A percentile compares a stretch with the other conserved stretches of the same genome.
Evolutionary conservation across 2,888 invertebrate genomes (phyloP).

Genomic region (Dicycla oo): DNA sequence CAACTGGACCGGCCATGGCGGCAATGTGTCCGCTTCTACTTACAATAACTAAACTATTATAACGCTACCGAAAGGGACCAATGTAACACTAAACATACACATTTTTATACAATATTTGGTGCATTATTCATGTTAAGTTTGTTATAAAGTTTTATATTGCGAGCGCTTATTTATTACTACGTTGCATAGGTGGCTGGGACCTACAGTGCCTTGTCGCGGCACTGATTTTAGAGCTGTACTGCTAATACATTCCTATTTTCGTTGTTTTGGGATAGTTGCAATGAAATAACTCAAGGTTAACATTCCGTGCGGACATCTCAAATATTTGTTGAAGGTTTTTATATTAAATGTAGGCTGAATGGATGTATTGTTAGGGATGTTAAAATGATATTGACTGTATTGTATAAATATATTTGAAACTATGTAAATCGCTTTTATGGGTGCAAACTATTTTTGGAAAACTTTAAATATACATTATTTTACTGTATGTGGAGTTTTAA

Average conservation of each 20-base stretch:
- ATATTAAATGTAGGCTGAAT: constrained; percentile 8
- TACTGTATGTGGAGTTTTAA: constrained; percentile 32
- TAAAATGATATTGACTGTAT: constrained; percentile 22
- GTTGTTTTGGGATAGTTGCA: constrained; percentile 28
- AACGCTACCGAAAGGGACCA: constrained; percentile 43
- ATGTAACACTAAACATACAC: constrained; percentile 6
- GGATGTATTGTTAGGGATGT: constrained; percentile 15
- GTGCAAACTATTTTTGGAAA: constrained; percentile 53
- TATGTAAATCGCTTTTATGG: constrained; percentile 48
- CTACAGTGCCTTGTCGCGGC: neutral
- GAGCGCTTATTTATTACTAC: constrained; percentile 34
- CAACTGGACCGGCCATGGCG: constrained; percentile 99
- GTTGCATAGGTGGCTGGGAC: constrained; percentile 45
- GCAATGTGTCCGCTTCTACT: constrained; percentile 98
- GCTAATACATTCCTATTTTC: constrained; percentile 50
- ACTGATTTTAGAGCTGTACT: neutral
- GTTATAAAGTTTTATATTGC: constrained; percentile 22
- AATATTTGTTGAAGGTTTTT: constrained; percentile 1
- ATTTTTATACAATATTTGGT: constrained; percentile 33
- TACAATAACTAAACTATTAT: constrained; percentile 88
- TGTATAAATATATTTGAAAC: constrained; percentile 29
- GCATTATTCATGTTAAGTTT: constrained; percentile 53
- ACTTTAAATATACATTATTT: constrained; percentile 49
- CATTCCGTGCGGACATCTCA: constrained; percentile 34
- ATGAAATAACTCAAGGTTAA: constrained; percentile 8